Conservation (phyloP, 2,113 vertebrate species). For the Dicerorhinus sumatrensis region DNA sequence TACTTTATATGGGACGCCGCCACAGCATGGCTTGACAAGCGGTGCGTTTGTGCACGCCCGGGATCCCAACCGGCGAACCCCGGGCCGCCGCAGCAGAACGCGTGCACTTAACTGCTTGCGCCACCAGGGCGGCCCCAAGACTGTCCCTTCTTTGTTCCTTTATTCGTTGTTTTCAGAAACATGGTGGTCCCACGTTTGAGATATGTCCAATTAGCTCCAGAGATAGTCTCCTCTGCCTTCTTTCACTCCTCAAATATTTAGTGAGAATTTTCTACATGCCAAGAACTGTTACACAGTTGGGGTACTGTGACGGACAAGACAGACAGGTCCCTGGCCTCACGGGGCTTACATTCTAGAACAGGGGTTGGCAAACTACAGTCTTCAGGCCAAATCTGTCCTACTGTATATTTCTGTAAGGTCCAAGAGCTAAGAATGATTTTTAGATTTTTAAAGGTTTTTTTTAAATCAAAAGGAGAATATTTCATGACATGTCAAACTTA, state of each 20-base stretch:
- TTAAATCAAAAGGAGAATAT: background rate
- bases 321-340: background rate
- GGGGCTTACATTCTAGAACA: background rate
- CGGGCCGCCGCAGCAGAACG: too few relatives aligned
- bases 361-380: background rate
- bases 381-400: too few relatives aligned
- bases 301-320: background rate
- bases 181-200: background rate
- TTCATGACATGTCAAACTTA: background rate
- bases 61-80: too few relatives aligned
- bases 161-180: conserved; percentile 21
- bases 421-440: background rate
- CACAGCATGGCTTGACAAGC: too few relatives aligned
- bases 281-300: background rate
- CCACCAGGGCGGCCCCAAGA: too few relatives aligned
- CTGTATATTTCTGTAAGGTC: background rate
- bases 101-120: too few relatives aligned
- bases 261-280: background rate
- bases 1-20: too few relatives aligned
- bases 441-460: background rate
- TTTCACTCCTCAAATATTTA: background rate
- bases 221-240: background rate
- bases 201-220: background rate
- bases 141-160: background rate
- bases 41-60: too few relatives aligned